phyloP scores from a whole-genome alignment of 2,797 vertebrate species.

The Sebastes itinus region DNA sequence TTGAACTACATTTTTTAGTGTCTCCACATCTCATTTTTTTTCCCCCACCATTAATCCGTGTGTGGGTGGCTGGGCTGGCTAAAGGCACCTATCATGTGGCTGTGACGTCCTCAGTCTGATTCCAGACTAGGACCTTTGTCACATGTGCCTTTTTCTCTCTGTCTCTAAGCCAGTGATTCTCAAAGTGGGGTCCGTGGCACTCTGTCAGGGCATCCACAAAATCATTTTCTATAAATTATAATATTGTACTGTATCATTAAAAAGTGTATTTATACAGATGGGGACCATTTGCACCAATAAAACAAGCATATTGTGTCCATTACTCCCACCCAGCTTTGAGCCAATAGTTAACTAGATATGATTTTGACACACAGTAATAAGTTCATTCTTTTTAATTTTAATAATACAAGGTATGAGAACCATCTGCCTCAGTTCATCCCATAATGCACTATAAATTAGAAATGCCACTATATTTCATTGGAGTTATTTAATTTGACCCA shows the following conservation, averaged over 20 bases:
- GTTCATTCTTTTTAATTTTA: too few relatives aligned
- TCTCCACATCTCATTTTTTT: slow-evolving; percentile 26
- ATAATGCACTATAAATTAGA: neutral
- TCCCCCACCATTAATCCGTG: slow-evolving; percentile 41
- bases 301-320: too few relatives aligned
- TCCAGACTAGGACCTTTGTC: slow-evolving; percentile 56
- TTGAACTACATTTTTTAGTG: slow-evolving; percentile 38
- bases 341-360: too few relatives aligned
- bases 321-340: too few relatives aligned
- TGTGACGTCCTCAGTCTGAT: slow-evolving; percentile 52
- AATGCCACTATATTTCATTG: neutral
- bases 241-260: too few relatives aligned
- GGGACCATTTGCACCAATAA: too few relatives aligned
- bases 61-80: slow-evolving; percentile 62
- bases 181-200: too few relatives aligned
- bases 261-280: too few relatives aligned
- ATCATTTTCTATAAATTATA: too few relatives aligned
- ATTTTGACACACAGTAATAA: too few relatives aligned
- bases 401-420: neutral
- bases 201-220: too few relatives aligned
- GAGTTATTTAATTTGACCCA: neutral
- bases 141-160: slow-evolving; percentile 30
- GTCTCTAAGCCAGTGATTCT: neutral
- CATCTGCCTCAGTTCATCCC: neutral
- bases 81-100: slow-evolving; percentile 51